Evolutionary conservation across 2,888 invertebrate species (phyloP).

Genomic region (Acronicta psi): DNA sequence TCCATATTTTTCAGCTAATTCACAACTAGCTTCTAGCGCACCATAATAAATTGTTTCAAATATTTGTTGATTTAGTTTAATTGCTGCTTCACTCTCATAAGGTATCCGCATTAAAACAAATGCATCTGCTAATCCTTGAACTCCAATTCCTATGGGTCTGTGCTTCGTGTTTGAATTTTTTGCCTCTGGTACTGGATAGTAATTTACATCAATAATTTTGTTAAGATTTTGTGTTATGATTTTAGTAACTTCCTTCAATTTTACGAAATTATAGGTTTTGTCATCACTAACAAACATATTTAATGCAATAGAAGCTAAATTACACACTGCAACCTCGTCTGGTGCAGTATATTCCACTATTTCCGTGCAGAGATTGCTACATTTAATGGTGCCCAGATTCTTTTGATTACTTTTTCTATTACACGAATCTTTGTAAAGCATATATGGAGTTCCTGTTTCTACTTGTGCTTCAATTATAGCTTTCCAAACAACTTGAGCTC

Average conservation of each 20-base stretch:
- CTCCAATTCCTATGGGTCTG: slow-evolving; percentile 96
- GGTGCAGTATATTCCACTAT: slow-evolving; percentile 97
- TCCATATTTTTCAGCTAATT: slow-evolving; percentile 95
- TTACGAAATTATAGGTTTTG: slow-evolving; percentile 95
- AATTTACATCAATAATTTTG: slow-evolving; percentile 98
- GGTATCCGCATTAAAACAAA: slow-evolving; percentile 97
- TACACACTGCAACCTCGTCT: slow-evolving; percentile 99
- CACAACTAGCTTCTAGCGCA: slow-evolving; percentile 98
- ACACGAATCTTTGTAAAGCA: slow-evolving; percentile 98
- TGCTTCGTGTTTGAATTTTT: slow-evolving; percentile 95
- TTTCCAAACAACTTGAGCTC: slow-evolving; percentile 97
- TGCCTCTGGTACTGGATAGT: slow-evolving; percentile 97
- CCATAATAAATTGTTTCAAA: slow-evolving; percentile 99
- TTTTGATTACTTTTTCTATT: slow-evolving; percentile 99
- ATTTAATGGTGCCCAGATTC: slow-evolving; percentile 99
- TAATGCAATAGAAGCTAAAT: slow-evolving; percentile 98
- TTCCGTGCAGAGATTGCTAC: slow-evolving; percentile 99
- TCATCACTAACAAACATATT: slow-evolving; percentile 96
- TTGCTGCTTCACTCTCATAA: slow-evolving; percentile 96
- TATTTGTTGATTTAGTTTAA: slow-evolving; percentile 96
- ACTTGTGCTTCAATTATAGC: slow-evolving; percentile 98
- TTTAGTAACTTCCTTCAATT: slow-evolving; percentile 96
- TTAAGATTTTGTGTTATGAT: slow-evolving; percentile 97
- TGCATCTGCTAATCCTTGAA: slow-evolving; percentile 99
- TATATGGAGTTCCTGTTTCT: slow-evolving; percentile 99